phyloP scores from a whole-genome alignment of 2,888 invertebrate species.

The Drosophila tanythrix region DNA sequence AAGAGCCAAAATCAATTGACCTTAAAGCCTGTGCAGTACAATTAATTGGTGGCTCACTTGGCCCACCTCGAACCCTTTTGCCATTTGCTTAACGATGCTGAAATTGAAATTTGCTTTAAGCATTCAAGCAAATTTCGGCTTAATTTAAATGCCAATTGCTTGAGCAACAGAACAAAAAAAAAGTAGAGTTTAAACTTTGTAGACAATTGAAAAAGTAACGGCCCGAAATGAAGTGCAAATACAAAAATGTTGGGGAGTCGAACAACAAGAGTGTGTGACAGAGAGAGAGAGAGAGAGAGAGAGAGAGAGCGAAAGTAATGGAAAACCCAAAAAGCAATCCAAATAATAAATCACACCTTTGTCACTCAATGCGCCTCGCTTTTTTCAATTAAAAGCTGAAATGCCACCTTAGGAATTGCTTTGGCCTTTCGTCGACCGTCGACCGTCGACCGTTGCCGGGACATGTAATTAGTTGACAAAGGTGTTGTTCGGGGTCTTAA shows the following conservation, averaged over 20 bases:
- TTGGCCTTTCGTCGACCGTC: slow-evolving; percentile 66
- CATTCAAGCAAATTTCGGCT: slow-evolving; percentile 50
- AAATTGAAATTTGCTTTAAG: slow-evolving; percentile 42
- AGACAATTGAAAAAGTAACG: slow-evolving; percentile 60
- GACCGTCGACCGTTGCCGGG: slow-evolving; percentile 52
- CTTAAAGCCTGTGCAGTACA: slow-evolving; percentile 26
- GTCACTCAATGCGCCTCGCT: slow-evolving; percentile 67
- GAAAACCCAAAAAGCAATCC: slow-evolving; percentile 58
- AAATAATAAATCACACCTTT: slow-evolving; percentile 78
- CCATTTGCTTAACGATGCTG: slow-evolving; percentile 38
- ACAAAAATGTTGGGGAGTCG: slow-evolving; percentile 26
- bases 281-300: background rate
- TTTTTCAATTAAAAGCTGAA: slow-evolving; percentile 71
- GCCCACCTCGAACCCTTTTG: slow-evolving; percentile 34
- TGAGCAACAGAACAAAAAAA: slow-evolving; percentile 8
- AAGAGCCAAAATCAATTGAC: slow-evolving; percentile 43
- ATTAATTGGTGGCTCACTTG: slow-evolving; percentile 45
- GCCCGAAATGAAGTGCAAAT: slow-evolving; percentile 57
- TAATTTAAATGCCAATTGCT: slow-evolving; percentile 61
- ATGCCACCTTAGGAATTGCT: slow-evolving; percentile 61
- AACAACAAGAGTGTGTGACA: slow-evolving; percentile 6
- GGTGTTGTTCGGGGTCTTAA: slow-evolving; percentile 66
- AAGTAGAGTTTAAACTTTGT: slow-evolving; percentile 41
- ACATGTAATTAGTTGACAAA: slow-evolving; percentile 79
- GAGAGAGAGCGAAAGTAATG: slow-evolving; percentile 2